Conservation (phyloP, 2,113 vertebrate genomes). For the Neotragus pygmaeus region DNA sequence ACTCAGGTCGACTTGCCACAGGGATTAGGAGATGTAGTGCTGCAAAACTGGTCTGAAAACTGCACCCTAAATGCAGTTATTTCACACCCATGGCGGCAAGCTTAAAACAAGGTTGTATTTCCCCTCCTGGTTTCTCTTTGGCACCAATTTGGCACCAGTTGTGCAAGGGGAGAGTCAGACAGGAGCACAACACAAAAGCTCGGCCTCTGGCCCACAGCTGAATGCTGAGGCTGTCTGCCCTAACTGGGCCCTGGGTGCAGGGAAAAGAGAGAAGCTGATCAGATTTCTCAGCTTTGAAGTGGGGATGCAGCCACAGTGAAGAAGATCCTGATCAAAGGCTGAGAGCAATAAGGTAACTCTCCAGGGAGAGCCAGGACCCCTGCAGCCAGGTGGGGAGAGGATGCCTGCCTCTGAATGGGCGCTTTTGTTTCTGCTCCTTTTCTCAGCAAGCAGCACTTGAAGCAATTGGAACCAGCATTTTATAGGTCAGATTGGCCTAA, state of each 20-base stretch:
- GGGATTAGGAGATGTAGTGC: constrained; percentile 26
- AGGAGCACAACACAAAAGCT: neutral
- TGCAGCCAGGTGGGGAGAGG: constrained; percentile 37
- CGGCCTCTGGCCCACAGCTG: neutral
- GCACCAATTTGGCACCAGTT: constrained; percentile 23
- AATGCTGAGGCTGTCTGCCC: constrained; percentile 17
- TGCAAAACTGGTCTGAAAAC: constrained; percentile 30
- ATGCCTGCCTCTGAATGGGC: constrained; percentile 19
- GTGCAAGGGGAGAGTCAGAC: constrained; percentile 1
- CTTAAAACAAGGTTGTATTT: constrained; percentile 36
- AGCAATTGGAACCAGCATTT: neutral
- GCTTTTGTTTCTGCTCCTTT: constrained; percentile 44
- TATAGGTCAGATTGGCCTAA: constrained; percentile 22
- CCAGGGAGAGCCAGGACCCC: constrained; percentile 52
- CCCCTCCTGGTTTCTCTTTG: constrained; percentile 55
- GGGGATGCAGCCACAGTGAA: constrained; percentile 41
- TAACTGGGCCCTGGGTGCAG: neutral
- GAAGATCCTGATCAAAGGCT: constrained; percentile 75
- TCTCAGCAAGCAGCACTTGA: constrained; percentile 48
- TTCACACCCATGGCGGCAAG: neutral
- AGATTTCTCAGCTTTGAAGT: constrained; percentile 51
- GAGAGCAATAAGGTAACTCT: constrained; percentile 59
- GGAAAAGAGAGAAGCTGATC: constrained; percentile 18
- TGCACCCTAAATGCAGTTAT: constrained; percentile 38
- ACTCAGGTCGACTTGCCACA: neutral